These are phyloP conservation scores for Diarsia dahlii DNA, from an alignment of 2,888 invertebrate species.

Conservation along the genomic window DNA sequence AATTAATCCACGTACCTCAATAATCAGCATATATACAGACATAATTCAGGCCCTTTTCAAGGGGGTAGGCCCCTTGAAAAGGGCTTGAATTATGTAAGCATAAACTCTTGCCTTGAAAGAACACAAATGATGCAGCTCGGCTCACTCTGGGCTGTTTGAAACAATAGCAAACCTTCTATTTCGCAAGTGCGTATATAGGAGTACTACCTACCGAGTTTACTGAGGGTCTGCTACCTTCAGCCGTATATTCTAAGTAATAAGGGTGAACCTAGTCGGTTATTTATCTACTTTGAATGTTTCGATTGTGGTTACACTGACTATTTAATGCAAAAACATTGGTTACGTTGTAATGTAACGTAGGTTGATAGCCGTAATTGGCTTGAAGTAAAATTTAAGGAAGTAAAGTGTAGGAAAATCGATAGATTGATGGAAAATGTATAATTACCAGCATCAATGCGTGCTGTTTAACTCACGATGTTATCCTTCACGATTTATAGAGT, in stretches of 20 bases:
- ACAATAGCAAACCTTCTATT: slow-evolving; percentile 11
- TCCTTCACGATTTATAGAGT: not conserved
- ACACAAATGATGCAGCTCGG: not conserved
- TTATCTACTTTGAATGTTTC: not conserved
- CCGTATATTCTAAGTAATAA: no score
- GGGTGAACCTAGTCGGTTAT: no score
- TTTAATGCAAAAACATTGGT: not conserved
- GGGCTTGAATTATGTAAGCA: not conserved
- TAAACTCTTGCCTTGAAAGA: not conserved
- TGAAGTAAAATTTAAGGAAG: not conserved
- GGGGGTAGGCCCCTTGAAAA: no score
- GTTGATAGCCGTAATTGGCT: not conserved
- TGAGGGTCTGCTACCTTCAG: no score
- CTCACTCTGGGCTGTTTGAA: not conserved
- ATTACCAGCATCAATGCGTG: not conserved
- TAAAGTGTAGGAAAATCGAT: not conserved
- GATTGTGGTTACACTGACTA: not conserved
- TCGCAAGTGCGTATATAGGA: not conserved
- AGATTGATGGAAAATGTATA: not conserved
- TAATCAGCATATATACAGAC: no score
- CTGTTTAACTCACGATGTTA: not conserved
- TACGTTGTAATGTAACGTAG: not conserved
- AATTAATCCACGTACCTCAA: slow-evolving; percentile 13
- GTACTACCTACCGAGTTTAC: no score
- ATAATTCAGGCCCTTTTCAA: no score